These are phyloP conservation scores for Nipponia nippon DNA, from an alignment of 2,113 vertebrate species.

Conservation along the genomic window DNA sequence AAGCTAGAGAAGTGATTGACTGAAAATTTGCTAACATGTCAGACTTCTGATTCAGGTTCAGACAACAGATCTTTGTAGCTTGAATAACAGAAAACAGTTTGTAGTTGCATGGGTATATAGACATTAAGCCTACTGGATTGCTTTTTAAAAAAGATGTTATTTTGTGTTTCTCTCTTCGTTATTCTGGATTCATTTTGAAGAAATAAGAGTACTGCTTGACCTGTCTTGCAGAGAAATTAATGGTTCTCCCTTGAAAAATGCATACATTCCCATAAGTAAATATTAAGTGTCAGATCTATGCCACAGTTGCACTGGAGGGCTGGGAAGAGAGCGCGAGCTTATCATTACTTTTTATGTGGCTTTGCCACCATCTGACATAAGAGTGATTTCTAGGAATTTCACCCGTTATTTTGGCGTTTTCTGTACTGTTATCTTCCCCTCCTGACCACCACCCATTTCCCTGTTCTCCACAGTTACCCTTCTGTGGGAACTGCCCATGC, in stretches of 20 bases:
- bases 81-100: background rate
- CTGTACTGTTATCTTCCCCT: background rate
- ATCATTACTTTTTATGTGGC: background rate
- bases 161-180: background rate
- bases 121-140: background rate
- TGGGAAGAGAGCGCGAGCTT: background rate
- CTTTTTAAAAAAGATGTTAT: background rate
- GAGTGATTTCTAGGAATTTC: background rate
- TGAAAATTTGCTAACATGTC: background rate
- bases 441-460: background rate
- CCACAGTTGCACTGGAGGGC: background rate
- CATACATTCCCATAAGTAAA: background rate
- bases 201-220: background rate
- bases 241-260: background rate
- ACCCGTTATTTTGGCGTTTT: background rate
- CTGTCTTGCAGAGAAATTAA: background rate
- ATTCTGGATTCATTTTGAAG: background rate
- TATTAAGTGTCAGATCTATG: background rate
- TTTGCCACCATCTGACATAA: background rate
- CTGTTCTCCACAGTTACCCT: background rate
- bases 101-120: background rate
- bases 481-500: accelerated
- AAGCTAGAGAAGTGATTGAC: background rate
- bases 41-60: background rate
- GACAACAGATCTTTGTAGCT: background rate